Percentiles rank a stretch among this genome's conserved stretches.
These are phyloP conservation scores for Cryptophagus acutangulus DNA, from an alignment of 2,888 invertebrate genomes.

Conservation along the genomic window DNA sequence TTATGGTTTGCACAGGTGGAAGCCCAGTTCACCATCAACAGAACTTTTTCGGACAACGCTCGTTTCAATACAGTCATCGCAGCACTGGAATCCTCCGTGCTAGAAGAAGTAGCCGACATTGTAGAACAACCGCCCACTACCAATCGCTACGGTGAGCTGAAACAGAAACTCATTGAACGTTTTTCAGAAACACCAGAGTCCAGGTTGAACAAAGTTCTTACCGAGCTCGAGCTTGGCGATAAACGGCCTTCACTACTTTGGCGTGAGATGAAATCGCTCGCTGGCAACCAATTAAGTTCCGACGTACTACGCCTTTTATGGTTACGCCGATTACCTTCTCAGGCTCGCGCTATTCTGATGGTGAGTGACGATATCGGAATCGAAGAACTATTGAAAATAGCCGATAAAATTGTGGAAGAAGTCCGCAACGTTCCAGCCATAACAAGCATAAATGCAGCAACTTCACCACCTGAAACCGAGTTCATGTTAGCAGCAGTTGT, in stretches of 20 bases:
- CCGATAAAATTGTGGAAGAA: constrained; percentile 19
- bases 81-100: constrained; percentile 26
- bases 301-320: constrained; percentile 27
- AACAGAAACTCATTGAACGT: constrained; percentile 21
- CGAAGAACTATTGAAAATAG: constrained; percentile 12
- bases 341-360: constrained; percentile 22
- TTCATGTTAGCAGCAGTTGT: too few species aligned
- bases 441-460: too few species aligned
- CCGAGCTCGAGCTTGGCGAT: constrained; percentile 27
- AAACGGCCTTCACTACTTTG: constrained; percentile 28
- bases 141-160: constrained; percentile 21
- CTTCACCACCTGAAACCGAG: too few species aligned
- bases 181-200: constrained; percentile 27
- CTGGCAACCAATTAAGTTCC: constrained; percentile 19
- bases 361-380: constrained; percentile 17
- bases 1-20: constrained; percentile 33
- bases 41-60: constrained; percentile 23
- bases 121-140: constrained; percentile 21
- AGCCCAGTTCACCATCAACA: constrained; percentile 19
- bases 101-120: constrained; percentile 27
- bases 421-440: too few species aligned
- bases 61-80: constrained; percentile 29
- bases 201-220: constrained; percentile 22
- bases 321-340: constrained; percentile 25
- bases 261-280: constrained; percentile 27